These are phyloP conservation scores for Poeciliopsis infans DNA, from an alignment of 2,797 vertebrate genomes.

Conservation along the genomic window DNA sequence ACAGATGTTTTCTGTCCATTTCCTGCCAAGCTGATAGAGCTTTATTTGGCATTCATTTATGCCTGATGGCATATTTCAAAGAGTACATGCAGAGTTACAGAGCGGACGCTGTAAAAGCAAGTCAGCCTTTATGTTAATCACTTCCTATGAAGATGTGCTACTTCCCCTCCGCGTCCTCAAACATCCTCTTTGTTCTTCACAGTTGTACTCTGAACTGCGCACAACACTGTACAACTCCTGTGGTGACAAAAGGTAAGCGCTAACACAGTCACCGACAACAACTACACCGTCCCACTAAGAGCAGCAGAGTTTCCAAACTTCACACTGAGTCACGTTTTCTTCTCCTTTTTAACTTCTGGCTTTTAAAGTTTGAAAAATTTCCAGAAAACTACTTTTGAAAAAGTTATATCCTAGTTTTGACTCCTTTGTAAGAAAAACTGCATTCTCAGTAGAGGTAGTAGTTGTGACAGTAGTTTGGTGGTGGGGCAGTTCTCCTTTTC, in stretches of 20 bases:
- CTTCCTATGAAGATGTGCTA: constrained; percentile 53
- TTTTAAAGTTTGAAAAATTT: background rate
- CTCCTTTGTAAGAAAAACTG: background rate
- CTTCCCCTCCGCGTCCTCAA: constrained; percentile 59
- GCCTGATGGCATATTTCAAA: background rate
- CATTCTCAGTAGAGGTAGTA: background rate
- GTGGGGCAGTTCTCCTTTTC: constrained; percentile 2
- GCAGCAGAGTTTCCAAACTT: background rate
- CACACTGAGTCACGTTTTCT: background rate
- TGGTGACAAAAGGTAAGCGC: constrained; percentile 30
- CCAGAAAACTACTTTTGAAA: background rate
- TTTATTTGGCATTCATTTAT: background rate
- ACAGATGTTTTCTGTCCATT: background rate
- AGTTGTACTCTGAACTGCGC: constrained; percentile 55
- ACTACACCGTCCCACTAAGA: background rate
- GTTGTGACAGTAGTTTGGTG: background rate
- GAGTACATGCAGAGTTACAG: background rate
- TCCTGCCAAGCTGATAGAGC: background rate
- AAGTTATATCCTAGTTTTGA: background rate
- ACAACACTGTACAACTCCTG: fast-evolving
- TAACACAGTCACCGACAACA: background rate
- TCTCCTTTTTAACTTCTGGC: background rate
- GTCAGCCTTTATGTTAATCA: constrained; percentile 14
- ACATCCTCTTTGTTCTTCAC: constrained; percentile 51
- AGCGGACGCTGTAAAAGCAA: background rate